phyloP scores from a whole-genome alignment of 2,888 invertebrate species.

The Drosophila sordidula region DNA sequence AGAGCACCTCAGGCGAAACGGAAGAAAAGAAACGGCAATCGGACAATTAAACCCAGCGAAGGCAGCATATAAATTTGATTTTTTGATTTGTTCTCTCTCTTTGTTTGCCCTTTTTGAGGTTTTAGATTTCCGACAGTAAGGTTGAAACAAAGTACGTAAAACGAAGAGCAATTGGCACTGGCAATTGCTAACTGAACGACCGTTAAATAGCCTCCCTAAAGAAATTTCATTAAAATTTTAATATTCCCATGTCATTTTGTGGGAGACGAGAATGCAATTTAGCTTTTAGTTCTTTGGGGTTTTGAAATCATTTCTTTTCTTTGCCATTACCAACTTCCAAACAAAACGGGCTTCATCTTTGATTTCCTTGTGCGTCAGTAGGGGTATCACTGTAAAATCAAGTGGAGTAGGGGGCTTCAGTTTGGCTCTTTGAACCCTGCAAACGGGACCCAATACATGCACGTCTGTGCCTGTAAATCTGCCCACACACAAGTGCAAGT shows the following conservation, averaged over 20 bases:
- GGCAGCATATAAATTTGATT: not conserved
- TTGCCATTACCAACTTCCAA: too few species aligned
- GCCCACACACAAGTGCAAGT: not conserved
- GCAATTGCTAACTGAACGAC: not conserved
- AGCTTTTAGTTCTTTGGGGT: not conserved
- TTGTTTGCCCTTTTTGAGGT: not conserved
- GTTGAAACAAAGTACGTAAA: not conserved
- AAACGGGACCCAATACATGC: slow-evolving; percentile 7
- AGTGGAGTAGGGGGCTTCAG: not conserved
- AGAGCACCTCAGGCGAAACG: not conserved
- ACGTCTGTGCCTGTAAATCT: slow-evolving; percentile 7
- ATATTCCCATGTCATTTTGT: not conserved
- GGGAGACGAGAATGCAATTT: not conserved
- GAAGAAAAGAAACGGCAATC: not conserved
- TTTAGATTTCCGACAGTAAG: not conserved
- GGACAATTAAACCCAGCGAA: not conserved
- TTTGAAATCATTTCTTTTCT: too few species aligned
- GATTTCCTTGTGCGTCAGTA: too few species aligned
- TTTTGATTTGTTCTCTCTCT: slow-evolving; percentile 2
- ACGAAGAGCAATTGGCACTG: not conserved
- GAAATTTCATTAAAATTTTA: not conserved
- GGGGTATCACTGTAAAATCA: not conserved
- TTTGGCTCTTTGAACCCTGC: not conserved
- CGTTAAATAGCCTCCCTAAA: not conserved
- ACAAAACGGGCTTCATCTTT: too few species aligned